Evolutionary conservation across 2,888 invertebrate genomes (phyloP).

Genomic region (Torymus auratus): DNA sequence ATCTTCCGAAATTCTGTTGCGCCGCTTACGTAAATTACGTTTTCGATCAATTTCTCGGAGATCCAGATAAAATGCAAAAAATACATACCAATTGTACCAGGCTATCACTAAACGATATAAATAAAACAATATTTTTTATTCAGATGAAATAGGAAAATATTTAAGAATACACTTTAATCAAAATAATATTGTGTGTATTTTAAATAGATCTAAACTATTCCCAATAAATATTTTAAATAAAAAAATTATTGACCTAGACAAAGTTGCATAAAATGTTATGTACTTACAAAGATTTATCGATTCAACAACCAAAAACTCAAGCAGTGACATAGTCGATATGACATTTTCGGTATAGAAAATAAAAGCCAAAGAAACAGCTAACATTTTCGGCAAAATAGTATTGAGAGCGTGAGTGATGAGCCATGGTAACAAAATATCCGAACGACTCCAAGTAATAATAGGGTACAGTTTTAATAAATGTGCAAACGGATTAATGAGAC

Average conservation of each 20-base stretch:
- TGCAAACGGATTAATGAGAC: conserved; percentile 64
- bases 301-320: conserved; percentile 66
- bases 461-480: conserved; percentile 70
- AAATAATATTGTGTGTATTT: too few species aligned
- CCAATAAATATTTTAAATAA: not conserved
- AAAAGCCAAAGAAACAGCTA: conserved; percentile 62
- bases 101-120: conserved; percentile 61
- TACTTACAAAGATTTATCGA: conserved; percentile 64
- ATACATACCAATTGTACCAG: conserved; percentile 67
- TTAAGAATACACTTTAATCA: not conserved
- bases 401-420: conserved; percentile 68
- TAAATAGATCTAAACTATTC: too few species aligned
- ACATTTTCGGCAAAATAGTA: conserved; percentile 67
- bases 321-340: conserved; percentile 61
- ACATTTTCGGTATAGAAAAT: conserved; percentile 63
- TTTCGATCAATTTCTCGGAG: conserved; percentile 42
- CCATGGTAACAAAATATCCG: conserved; percentile 70
- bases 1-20: not conserved
- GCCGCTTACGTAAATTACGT: not conserved
- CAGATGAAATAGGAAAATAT: not conserved
- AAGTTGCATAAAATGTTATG: not conserved
- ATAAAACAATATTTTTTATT: conserved; percentile 1
- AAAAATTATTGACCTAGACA: not conserved
- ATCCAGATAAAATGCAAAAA: conserved; percentile 63
- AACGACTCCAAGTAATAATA: conserved; percentile 68